Evolutionary conservation across 2,113 vertebrate species (phyloP).

Genomic region (Crotalus helleri): DNA sequence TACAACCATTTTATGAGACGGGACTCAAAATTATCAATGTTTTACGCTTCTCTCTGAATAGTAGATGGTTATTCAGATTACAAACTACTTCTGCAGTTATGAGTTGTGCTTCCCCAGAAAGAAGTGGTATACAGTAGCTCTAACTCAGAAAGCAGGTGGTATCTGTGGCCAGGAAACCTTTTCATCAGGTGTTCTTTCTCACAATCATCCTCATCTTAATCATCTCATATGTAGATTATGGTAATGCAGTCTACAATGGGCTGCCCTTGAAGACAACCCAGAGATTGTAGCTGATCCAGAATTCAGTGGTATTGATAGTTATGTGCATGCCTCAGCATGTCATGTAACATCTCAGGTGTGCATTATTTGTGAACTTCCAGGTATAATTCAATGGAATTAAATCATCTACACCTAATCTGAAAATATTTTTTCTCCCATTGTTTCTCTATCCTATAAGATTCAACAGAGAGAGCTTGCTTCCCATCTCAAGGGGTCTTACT

Average conservation of each 20-base stretch:
- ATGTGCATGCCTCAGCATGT: background rate
- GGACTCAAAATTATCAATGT: background rate
- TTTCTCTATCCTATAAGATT: background rate
- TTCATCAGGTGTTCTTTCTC: background rate
- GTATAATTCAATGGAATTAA: background rate
- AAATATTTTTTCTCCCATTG: background rate
- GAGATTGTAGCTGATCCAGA: background rate
- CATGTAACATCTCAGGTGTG: background rate
- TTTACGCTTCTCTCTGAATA: background rate
- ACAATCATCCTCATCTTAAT: background rate
- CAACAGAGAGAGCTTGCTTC: background rate
- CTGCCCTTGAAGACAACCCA: background rate
- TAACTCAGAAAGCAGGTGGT: background rate
- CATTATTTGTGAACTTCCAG: background rate
- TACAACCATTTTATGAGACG: background rate
- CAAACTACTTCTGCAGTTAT: background rate
- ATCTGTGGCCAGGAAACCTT: background rate
- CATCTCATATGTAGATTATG: background rate
- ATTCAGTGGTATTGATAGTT: background rate
- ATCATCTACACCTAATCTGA: background rate
- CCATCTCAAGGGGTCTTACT: background rate
- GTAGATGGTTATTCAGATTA: background rate
- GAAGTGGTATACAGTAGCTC: background rate
- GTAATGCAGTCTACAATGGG: background rate
- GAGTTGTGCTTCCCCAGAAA: background rate